Percentiles rank a stretch among this genome's conserved stretches.
phyloP scores from a whole-genome alignment of 2,888 invertebrate genomes.

The Dasysyrphus tricinctus region DNA sequence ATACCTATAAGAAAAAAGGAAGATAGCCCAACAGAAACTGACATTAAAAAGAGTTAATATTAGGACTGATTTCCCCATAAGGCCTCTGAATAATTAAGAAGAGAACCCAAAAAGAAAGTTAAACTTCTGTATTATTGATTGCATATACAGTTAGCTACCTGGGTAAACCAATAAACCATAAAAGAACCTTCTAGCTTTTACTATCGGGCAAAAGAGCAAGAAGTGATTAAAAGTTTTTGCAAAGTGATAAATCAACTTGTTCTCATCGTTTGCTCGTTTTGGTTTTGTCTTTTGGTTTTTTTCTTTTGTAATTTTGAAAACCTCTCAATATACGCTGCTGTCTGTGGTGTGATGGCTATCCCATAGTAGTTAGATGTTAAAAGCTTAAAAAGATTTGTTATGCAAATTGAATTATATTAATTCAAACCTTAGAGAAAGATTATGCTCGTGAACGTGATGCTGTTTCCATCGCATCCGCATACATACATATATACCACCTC shows the following conservation, averaged over 20 bases:
- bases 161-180: slow-evolving; percentile 4
- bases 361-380: slow-evolving; percentile 16
- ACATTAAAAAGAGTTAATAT: slow-evolving; percentile 5
- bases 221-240: slow-evolving; percentile 53
- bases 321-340: neutral
- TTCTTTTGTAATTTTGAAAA: neutral
- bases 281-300: neutral
- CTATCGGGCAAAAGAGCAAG: slow-evolving; percentile 4
- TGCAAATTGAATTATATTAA: slow-evolving; percentile 43
- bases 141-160: neutral
- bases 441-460: slow-evolving; percentile 20
- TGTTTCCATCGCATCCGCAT: neutral
- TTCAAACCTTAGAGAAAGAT: slow-evolving; percentile 24
- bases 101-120: neutral
- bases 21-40: neutral
- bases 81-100: slow-evolving; percentile 24
- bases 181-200: neutral
- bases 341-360: neutral
- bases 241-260: slow-evolving; percentile 52
- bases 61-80: neutral
- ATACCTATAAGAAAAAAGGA: neutral
- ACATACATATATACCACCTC: neutral
- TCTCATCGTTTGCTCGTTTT: slow-evolving; percentile 3
- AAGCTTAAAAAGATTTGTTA: slow-evolving; percentile 36
- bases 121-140: slow-evolving; percentile 14